Evolutionary conservation across 53 echinoderm and acorn worm species (phyloP).

Genomic region (Mesocentrotus franciscanus): DNA sequence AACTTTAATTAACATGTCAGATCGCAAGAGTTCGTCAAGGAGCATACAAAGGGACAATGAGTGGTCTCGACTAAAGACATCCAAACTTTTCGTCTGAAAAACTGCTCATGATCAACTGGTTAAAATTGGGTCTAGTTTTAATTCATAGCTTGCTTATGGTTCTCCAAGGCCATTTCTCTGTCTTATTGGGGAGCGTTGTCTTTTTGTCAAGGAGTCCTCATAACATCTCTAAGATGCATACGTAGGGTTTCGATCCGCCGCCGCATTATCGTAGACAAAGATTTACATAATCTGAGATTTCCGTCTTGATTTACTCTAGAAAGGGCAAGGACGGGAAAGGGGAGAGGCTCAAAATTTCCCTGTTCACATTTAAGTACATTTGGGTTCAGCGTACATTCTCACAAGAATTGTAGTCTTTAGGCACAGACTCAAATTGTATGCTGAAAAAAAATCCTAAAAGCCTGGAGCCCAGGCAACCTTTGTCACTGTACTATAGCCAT

Average conservation of each 20-base stretch:
- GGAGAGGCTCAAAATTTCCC: background rate
- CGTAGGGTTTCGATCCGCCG: background rate
- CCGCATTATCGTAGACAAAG: conserved; percentile 5
- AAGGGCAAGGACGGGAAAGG: background rate
- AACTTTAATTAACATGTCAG: too few species aligned
- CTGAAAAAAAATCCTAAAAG: too few species aligned
- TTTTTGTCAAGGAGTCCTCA: background rate
- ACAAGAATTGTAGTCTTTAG: too few species aligned
- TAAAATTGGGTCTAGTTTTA: too few species aligned
- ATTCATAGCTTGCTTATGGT: background rate
- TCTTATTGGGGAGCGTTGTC: background rate
- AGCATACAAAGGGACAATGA: too few species aligned
- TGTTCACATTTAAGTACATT: background rate
- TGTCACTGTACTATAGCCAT: too few species aligned
- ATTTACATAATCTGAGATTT: conserved; percentile 33
- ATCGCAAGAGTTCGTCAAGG: too few species aligned
- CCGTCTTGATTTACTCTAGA: background rate
- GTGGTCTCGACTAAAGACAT: too few species aligned
- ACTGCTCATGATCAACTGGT: too few species aligned
- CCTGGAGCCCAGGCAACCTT: too few species aligned
- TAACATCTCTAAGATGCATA: background rate
- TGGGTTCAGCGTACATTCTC: background rate
- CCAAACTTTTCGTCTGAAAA: too few species aligned
- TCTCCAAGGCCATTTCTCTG: background rate
- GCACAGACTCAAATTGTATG: too few species aligned